phyloP scores from a whole-genome alignment of 2,797 vertebrate species.

The Gobionotothen gibberifrons region DNA sequence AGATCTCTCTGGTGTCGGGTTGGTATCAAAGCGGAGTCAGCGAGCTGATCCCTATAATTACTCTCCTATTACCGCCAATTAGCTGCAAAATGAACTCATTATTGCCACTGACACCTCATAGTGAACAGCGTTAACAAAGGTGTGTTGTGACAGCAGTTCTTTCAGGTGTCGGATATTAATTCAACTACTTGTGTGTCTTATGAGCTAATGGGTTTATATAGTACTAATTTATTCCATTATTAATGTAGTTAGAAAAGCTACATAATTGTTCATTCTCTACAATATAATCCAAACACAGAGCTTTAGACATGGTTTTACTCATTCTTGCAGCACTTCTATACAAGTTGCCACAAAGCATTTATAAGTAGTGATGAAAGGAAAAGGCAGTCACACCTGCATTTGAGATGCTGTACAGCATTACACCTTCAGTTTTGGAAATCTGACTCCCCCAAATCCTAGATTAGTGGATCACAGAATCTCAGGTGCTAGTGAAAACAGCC shows the following conservation, averaged over 20 bases:
- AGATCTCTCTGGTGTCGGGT: constrained; percentile 49
- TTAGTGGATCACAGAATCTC: constrained; percentile 74
- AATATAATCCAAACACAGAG: neutral
- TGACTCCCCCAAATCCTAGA: constrained; percentile 70
- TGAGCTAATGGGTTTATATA: constrained; percentile 22
- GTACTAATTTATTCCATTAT: constrained; percentile 9
- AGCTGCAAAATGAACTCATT: constrained; percentile 62
- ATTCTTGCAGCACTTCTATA: neutral
- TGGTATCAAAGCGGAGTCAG: constrained; percentile 46
- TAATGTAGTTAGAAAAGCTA: neutral
- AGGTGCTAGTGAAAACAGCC: constrained; percentile 72
- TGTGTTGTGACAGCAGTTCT: constrained; percentile 43
- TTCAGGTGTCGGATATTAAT: constrained; percentile 44
- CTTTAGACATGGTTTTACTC: neutral
- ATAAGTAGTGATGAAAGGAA: constrained; percentile 42
- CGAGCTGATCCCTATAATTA: constrained; percentile 64
- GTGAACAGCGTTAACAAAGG: neutral
- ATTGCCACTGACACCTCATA: constrained; percentile 44
- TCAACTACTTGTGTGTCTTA: constrained; percentile 17
- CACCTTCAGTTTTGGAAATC: constrained; percentile 66
- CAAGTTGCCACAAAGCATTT: constrained; percentile 25
- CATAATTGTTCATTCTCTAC: constrained; percentile 5
- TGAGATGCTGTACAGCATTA: constrained; percentile 66
- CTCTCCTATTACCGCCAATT: constrained; percentile 56
- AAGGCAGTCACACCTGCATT: constrained; percentile 56